Evolutionary conservation across 37 sponge, comb jelly and placozoan species (phyloP).

Genomic region (Beroe ovata): DNA sequence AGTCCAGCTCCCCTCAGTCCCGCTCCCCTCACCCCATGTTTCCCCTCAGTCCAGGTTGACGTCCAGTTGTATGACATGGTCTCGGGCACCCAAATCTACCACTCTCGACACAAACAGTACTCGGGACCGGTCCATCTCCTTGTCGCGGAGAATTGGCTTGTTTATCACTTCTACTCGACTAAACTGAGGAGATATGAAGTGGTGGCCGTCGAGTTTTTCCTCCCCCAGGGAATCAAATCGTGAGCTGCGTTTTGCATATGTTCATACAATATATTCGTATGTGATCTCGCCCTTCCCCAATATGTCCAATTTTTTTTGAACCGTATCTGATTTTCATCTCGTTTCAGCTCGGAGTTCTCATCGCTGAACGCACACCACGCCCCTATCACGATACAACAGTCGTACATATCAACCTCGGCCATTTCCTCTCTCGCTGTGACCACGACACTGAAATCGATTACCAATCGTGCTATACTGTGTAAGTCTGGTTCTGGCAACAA

Average conservation of each 20-base stretch:
- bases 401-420: conserved; percentile 41
- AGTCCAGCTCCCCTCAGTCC: too few species aligned
- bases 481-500: not conserved
- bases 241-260: not conserved
- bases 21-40: too few species aligned
- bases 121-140: conserved; percentile 81
- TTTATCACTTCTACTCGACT: conserved; percentile 60
- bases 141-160: conserved; percentile 91
- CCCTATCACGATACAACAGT: conserved; percentile 16
- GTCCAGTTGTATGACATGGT: conserved; percentile 85
- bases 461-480: conserved; percentile 55
- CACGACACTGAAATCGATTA: conserved; percentile 49
- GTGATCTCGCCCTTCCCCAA: not conserved
- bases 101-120: conserved; percentile 76
- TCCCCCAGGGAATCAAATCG: not conserved
- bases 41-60: conserved; percentile 68
- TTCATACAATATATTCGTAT: not conserved
- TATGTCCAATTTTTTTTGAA: not conserved
- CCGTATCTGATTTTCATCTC: too few species aligned
- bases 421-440: not conserved
- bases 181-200: conserved; percentile 66
- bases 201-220: conserved; percentile 50
- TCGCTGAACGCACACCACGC: conserved; percentile 3
- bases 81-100: conserved; percentile 79
- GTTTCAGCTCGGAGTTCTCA: conserved; percentile 50